Evolutionary conservation across 2,113 vertebrate genomes (phyloP).

Genomic region (Hiodon tergisus): DNA sequence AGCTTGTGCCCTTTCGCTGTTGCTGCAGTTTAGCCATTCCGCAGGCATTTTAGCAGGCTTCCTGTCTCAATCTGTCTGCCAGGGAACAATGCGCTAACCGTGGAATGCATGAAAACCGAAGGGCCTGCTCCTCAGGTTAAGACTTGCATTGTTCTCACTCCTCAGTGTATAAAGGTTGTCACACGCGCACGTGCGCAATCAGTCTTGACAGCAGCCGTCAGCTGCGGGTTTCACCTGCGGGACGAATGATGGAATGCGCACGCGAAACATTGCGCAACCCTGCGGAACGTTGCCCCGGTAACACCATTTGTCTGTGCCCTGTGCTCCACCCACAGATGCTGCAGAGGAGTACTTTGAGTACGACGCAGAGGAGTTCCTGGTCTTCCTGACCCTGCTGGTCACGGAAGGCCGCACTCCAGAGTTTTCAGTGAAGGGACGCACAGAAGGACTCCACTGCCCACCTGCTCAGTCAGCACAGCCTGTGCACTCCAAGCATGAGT

Average conservation of each 20-base stretch:
- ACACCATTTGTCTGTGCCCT: not conserved
- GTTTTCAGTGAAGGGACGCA: conserved; percentile 87
- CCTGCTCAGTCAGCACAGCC: conserved; percentile 86
- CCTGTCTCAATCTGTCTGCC: no score
- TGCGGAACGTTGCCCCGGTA: not conserved
- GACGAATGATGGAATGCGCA: no score
- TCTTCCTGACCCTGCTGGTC: conserved; percentile 89
- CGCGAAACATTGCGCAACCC: not conserved
- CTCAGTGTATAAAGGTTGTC: not conserved
- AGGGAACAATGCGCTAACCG: no score
- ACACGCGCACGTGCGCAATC: not conserved
- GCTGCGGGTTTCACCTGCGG: not conserved
- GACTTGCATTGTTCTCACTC: not conserved
- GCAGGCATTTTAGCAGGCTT: no score
- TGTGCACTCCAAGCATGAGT: conserved; percentile 79
- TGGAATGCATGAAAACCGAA: no score
- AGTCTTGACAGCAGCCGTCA: not conserved
- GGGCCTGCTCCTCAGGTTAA: no score
- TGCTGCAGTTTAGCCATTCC: no score
- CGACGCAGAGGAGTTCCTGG: conserved; percentile 94
- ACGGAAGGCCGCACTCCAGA: conserved; percentile 94
- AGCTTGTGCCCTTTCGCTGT: no score
- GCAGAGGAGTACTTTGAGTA: conserved; percentile 96
- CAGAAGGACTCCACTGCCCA: conserved; percentile 93
- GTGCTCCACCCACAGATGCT: conserved; percentile 63